Base-by-base conservation (phyloP, 2,797 vertebrate genomes). In the Gila robusta region DNA sequence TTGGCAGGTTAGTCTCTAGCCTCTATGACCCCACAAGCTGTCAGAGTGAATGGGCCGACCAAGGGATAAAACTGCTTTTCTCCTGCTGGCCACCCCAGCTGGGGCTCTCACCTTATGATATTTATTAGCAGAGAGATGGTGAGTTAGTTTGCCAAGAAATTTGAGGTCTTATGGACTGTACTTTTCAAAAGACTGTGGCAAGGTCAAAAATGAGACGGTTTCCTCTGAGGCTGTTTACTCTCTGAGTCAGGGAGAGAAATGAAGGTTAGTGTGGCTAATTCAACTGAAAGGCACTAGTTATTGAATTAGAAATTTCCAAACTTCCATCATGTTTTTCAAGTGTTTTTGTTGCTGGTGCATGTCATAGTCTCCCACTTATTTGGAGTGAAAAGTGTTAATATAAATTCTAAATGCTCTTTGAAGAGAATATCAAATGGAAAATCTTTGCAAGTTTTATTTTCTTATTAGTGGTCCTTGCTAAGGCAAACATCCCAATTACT, bases 31-130 rank as follows among this genome's bases (percentile, higher is more conserved):
- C 47, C 59, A 56, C 79, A 74, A 64, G 71, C 59, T 78, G 56
- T 86, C 72, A 35, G 44, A 81, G 67, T 64, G 32, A 80, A 59
- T n/a, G 81, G 71, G 84, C 82, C 87, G 72, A 77, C 66, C 49
- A 11, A 28, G 14, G 35, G 70, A 89, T 87, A 91, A 90, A 92
- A 87, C 49, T 44, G 23, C 54, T 82, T 89, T 90, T 90, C 82
- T 90, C 85, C 52, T 74, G 80, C 79, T 23, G 82, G 70, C 77
- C 23, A 37, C 78, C 84, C 66, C 86, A 89, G 82, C 82, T 88
- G 86, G 74, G 39, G 39, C 83, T 87, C 74, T 76, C 82, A 81
- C 66, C 52, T 49, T 80, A 72, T 28, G 21, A 39, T 88, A 79
- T 89, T 87, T 82, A 88, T 77, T 64, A 89, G 78, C 56, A 71